Base-by-base conservation (phyloP, 2,888 invertebrate species). In the Globia sparganii region DNA sequence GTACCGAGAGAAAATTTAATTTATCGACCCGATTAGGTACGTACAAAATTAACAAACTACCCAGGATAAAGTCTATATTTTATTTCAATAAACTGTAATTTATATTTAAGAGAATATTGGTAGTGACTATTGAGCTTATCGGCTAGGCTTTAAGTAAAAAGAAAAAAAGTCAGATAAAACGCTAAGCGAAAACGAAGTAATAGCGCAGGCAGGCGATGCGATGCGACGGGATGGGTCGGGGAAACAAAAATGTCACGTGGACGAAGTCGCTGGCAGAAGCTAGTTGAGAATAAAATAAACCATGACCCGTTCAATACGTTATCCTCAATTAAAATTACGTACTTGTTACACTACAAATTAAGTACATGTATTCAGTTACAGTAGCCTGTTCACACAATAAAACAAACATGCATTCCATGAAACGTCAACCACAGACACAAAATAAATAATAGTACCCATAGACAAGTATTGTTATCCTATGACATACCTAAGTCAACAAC, bases 401-500 rank as follows among this genome's bases (percentile, higher is more conserved):
- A 40, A n/a, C 59, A 40, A n/a, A 46, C 25, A 70, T 28, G 46
- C 46, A 79, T 34, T 68, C 31, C 25, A 85, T 67, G 46, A 61
- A 65, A 58, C 34, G 61, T 2, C 37, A 37, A 65, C 58, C 46
- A 81, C n/a, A 72, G 65, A 76, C 25, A 53, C 25, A 56, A 56
- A 56, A 56, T 56, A n/a, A n/a, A 56, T 56, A 56, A n/a, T 56
- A 56, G n/a, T n/a, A 53, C 25, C 25, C n/a, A 56, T 56, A 59
- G 21, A 59, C 18, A 67, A 56, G 37, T 78, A 84, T 86, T 86
- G 87, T 86, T 74, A 66, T 34, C 13, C 75, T 72, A 75, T 84
- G 77, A 77, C 82, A 82, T 81, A 77, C 82, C 80, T 81, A 87
- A 84, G 78, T 37, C 37, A 34, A 59, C 58, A 70, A 80, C 73